phyloP scores from a whole-genome alignment of 1,140 invertebrate species.

The Bombus polaris region DNA sequence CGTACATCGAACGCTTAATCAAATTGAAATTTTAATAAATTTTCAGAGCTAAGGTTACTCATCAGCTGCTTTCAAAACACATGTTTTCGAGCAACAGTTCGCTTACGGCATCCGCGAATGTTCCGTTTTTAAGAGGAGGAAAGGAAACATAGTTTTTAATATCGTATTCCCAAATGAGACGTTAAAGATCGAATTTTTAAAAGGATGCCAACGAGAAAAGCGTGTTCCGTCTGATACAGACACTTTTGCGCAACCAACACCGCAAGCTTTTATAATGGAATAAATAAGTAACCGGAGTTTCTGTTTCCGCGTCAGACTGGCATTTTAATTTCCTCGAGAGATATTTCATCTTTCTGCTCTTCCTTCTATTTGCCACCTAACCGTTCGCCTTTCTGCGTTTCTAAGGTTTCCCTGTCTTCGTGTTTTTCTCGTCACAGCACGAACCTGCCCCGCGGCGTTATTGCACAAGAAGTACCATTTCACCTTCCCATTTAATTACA shows the following conservation, averaged over 20 bases:
- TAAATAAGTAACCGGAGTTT: conserved; percentile 69
- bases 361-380: not conserved
- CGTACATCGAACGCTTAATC: not conserved
- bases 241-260: conserved; percentile 9
- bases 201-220: conserved; percentile 1
- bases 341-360: conserved; percentile 59
- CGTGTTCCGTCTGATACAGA: not conserved
- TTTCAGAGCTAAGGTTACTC: not conserved
- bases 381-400: not conserved
- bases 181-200: conserved; percentile 11
- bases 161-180: conserved; percentile 6
- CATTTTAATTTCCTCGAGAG: conserved; percentile 72
- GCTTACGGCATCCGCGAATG: fast-evolving
- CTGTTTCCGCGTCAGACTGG: conserved; percentile 54
- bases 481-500: not conserved
- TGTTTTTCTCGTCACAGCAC: not conserved
- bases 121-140: fast-evolving
- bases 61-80: fast-evolving
- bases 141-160: conserved; percentile 3
- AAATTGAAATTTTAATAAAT: not conserved
- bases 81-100: not conserved
- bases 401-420: not conserved
- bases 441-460: not conserved
- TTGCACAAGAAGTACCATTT: not conserved
- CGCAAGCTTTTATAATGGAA: conserved; percentile 67